Evolutionary conservation across 2,888 invertebrate species (phyloP), one percentile per base, ranked within the genome.

Genomic region (Eupithecia centaureata): DNA sequence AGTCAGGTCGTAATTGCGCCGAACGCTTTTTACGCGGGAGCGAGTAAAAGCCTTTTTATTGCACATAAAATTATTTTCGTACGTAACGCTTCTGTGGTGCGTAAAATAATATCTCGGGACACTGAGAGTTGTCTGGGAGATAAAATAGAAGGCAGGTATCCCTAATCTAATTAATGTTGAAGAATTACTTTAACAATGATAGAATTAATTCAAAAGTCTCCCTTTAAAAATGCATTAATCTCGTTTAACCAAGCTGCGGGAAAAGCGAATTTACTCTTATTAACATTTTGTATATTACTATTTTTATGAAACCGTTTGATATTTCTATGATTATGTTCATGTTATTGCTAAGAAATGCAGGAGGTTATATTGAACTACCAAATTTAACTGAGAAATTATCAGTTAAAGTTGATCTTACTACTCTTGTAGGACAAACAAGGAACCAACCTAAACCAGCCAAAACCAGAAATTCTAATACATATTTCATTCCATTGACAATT

Each of bases 41-140:
- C 73, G 72, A 84, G 84, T 87, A 86, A 88, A 86, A 87, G 87
- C 83, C 78, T 84, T 88, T 88, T 88, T 88, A 88, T 86, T 80
- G 78, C 84, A 82, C 87, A 86, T 88, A 86, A 88, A 88, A 86
- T 86, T 88, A 88, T 88, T 87, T 88, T 87, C 75, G 86, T 86
- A 82, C 80, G 77, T 77, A 77, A 77, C 78, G 72, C 73, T 76
- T 79, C 80, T 79, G 78, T 75, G 74, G 74, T 65, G 57, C 77
- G 74, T 76, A 74, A 67, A 54, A 71, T 68, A 47, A 33, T 33
- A 52, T 59, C 58, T 30, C 35, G 32, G 65, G 61, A 12, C 27
- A 27, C 52, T 52, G 52, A 52, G 52, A 25, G 52, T 47, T 56
- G 54, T 56, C 28, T 56, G 54, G 28, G 47, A 18, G 47, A 47